Evolutionary conservation across 2,797 vertebrate species (phyloP).

Genomic region (Gadopsis bispinosus): DNA sequence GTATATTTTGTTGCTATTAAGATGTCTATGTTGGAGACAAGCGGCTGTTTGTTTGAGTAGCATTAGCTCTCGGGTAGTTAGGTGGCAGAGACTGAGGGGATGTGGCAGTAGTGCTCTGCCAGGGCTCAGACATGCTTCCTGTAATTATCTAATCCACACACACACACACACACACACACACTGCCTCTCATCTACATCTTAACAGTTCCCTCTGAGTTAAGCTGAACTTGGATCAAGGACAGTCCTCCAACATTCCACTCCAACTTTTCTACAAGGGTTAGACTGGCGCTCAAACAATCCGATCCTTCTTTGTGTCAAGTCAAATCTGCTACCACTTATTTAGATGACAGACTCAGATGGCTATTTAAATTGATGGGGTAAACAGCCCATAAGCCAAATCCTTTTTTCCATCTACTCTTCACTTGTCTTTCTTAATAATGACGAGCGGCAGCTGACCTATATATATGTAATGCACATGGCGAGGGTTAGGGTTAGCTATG

Average conservation of each 20-base stretch:
- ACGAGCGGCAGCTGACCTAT: slow-evolving; percentile 47
- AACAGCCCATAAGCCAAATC: slow-evolving; percentile 42
- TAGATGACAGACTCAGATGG: slow-evolving; percentile 48
- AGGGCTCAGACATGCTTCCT: slow-evolving; percentile 77
- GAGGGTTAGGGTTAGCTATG: neutral
- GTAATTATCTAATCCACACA: slow-evolving; percentile 81
- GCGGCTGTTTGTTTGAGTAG: slow-evolving; percentile 78
- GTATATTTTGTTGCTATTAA: slow-evolving; percentile 74
- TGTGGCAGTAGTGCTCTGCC: slow-evolving; percentile 74
- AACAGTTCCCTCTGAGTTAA: slow-evolving; percentile 34
- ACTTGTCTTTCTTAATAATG: slow-evolving; percentile 62
- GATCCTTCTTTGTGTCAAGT: slow-evolving; percentile 49
- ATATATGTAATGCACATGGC: neutral
- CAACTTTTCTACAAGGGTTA: slow-evolving; percentile 34
- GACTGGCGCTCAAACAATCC: slow-evolving; percentile 47
- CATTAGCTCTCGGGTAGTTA: slow-evolving; percentile 57
- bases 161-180: slow-evolving; percentile 22
- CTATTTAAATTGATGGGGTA: slow-evolving; percentile 60
- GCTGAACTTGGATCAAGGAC: slow-evolving; percentile 46
- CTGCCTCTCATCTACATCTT: slow-evolving; percentile 27
- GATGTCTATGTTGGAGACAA: slow-evolving; percentile 66
- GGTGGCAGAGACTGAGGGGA: slow-evolving; percentile 67
- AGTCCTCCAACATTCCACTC: slow-evolving; percentile 30
- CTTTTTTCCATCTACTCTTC: slow-evolving; percentile 36
- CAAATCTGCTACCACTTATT: slow-evolving; percentile 54